These are phyloP conservation scores for Stenichneumon culpator DNA, from an alignment of 2,888 invertebrate species.

Conservation along the genomic window DNA sequence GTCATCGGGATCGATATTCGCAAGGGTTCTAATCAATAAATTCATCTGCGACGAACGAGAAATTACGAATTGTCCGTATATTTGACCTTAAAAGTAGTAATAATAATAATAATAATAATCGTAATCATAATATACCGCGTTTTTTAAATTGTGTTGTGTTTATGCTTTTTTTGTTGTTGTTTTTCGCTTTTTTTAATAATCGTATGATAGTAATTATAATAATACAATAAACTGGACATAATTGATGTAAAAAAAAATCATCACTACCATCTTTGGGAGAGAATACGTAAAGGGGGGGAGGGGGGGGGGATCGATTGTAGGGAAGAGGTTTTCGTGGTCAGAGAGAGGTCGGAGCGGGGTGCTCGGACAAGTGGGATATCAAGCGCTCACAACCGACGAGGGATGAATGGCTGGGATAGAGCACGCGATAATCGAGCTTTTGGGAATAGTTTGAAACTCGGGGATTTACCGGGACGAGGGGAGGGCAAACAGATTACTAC, in stretches of 20 bases:
- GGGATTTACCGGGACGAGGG: slow-evolving; percentile 11
- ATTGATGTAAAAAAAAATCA: slow-evolving; percentile 73
- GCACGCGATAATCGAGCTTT: slow-evolving; percentile 60
- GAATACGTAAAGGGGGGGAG: slow-evolving; percentile 72
- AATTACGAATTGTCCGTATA: slow-evolving; percentile 80
- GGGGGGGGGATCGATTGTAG: slow-evolving; percentile 15
- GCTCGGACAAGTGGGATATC: slow-evolving; percentile 39
- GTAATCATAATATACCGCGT: slow-evolving; percentile 76
- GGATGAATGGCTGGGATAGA: slow-evolving; percentile 63
- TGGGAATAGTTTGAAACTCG: slow-evolving; percentile 53
- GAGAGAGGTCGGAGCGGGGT: slow-evolving; percentile 37
- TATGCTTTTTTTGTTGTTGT: slow-evolving; percentile 34
- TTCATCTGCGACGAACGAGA: slow-evolving; percentile 46
- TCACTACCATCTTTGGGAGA: slow-evolving; percentile 82
- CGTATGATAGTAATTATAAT: slow-evolving; percentile 67
- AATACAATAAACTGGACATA: slow-evolving; percentile 69
- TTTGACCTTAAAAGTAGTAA: slow-evolving; percentile 79
- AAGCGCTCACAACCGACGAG: slow-evolving; percentile 28
- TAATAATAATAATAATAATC: slow-evolving; percentile 76
- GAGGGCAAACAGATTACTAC: slow-evolving; percentile 51
- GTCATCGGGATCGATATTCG: slow-evolving; percentile 17
- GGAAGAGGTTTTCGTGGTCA: slow-evolving; percentile 51
- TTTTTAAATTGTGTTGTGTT: slow-evolving; percentile 59
- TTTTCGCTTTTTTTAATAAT: slow-evolving; percentile 66
- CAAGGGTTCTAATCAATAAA: slow-evolving; percentile 49